Evolutionary conservation across 2,113 vertebrate species (phyloP), one percentile per base, ranked within the genome.

Genomic region (Sigmodon hispidus): DNA sequence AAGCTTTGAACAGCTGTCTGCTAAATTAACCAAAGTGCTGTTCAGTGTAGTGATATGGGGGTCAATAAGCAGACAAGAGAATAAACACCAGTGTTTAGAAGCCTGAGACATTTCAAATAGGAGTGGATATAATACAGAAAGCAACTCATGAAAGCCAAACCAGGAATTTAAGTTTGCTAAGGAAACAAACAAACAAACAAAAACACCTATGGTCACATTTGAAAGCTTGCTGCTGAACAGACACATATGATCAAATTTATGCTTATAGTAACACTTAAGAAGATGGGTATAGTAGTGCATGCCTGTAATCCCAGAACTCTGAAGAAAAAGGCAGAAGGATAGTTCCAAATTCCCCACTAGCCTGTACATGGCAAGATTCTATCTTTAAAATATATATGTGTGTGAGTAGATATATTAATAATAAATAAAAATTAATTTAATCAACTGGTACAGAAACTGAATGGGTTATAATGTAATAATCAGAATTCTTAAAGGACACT

Each of bases 21-120:
- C 75, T 76, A 40, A 94, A n/a, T 91, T 79, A 87, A 93, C 43
- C 77, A 75, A 85, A 77, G 26, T 40, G 43, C 55, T 93, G 57
- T 1, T 26, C 45, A n/a, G 15, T 11, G 40, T 24, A n/a, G 50
- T 29, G 16, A 59, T 12, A 26, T 29, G 1, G 24, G 43, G 59
- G 73, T 59, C 80, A 70, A n/a, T 31, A 15, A 63, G 31, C 29
- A 79, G 19, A 75, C 50, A 90, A 48, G 4, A 79, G 61, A 55
- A 29, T 29, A 11, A 55, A 29, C 29, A 11, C 6, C 43, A 12
- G 31, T 43, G 0, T 8, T 2, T n/a, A 15, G 48, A 70, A 95
- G 59, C 19, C 85, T 50, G 22, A 57, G n/a, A 77, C 55, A 24
- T 26, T 7, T 0, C 59, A 3, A 85, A 5, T 0, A 57, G 2